These are phyloP conservation scores for Tetraneura akinire DNA, from an alignment of 1,140 invertebrate species.

Conservation along the genomic window DNA sequence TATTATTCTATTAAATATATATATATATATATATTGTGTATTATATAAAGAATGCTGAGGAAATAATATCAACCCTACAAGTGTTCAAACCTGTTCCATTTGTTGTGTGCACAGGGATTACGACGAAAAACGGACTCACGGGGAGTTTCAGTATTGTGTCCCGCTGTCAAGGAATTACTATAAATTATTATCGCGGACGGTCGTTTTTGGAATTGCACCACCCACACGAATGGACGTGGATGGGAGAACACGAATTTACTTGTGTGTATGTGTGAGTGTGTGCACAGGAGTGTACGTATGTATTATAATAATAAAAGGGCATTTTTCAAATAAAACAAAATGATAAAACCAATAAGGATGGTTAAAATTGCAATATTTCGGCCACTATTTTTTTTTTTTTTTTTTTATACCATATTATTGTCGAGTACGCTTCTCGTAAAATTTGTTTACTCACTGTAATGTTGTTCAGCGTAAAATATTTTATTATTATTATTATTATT, in stretches of 20 bases:
- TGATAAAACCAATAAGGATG: slow-evolving; percentile 15
- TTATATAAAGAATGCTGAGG: slow-evolving; percentile 38
- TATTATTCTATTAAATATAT: not conserved
- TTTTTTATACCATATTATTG: not conserved
- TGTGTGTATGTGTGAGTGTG: not conserved
- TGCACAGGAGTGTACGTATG: not conserved
- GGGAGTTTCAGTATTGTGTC: slow-evolving; percentile 36
- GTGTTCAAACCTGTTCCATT: slow-evolving; percentile 48
- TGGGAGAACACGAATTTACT: not conserved
- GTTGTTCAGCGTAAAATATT: too few relatives aligned
- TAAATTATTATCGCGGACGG: slow-evolving; percentile 42
- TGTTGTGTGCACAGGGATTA: slow-evolving; percentile 47
- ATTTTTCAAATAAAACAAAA: slow-evolving; percentile 9
- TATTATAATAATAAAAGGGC: not conserved
- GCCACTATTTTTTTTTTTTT: not conserved
- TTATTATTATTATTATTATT: too few relatives aligned
- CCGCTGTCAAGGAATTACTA: slow-evolving; percentile 45
- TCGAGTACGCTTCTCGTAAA: not conserved
- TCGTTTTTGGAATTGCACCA: slow-evolving; percentile 46
- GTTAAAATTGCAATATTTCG: slow-evolving; percentile 13
- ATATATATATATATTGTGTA: too few relatives aligned
- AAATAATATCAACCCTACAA: slow-evolving; percentile 47
- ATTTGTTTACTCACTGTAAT: not conserved
- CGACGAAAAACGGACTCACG: slow-evolving; percentile 33
- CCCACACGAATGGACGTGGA: slow-evolving; percentile 11